A percentile compares a stretch with the other conserved stretches of the same genome.
phyloP scores from a whole-genome alignment of 2,888 invertebrate genomes.

The Epirrhoe tristata region DNA sequence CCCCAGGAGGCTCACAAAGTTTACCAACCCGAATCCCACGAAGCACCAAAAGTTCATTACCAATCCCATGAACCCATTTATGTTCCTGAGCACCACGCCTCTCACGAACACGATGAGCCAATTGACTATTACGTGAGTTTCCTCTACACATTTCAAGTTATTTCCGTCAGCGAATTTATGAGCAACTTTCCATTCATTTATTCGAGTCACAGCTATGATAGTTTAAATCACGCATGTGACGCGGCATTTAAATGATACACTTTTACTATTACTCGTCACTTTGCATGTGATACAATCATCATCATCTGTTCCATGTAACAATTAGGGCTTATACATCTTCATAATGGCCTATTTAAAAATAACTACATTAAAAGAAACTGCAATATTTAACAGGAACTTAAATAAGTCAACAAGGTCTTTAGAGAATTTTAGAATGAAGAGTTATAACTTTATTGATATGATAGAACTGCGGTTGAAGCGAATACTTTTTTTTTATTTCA shows the following conservation, averaged over 20 bases:
- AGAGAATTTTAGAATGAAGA: no score
- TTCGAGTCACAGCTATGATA: conserved; percentile 58
- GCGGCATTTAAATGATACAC: conserved; percentile 55
- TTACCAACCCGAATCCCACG: conserved; percentile 31
- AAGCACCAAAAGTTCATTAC: conserved; percentile 18
- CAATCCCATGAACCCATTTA: conserved; percentile 25
- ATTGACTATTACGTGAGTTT: conserved; percentile 80
- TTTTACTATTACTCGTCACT: conserved; percentile 46
- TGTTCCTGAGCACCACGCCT: conserved; percentile 17
- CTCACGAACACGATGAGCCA: conserved; percentile 65
- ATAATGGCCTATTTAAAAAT: not conserved
- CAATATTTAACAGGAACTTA: not conserved
- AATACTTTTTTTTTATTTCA: conserved; percentile 36
- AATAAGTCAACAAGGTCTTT: not conserved
- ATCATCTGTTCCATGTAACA: not conserved
- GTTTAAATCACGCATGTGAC: conserved; percentile 54
- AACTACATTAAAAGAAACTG: no score
- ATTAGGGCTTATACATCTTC: not conserved
- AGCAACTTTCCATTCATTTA: conserved; percentile 72
- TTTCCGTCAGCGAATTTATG: conserved; percentile 56
- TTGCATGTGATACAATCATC: not conserved
- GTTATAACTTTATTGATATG: no score
- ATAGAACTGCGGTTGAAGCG: no score
- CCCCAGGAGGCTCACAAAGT: conserved; percentile 19
- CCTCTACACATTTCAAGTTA: conserved; percentile 57